Conservation (phyloP, 1,140 invertebrate species). For the Panagrolaimus sp. region DNA sequence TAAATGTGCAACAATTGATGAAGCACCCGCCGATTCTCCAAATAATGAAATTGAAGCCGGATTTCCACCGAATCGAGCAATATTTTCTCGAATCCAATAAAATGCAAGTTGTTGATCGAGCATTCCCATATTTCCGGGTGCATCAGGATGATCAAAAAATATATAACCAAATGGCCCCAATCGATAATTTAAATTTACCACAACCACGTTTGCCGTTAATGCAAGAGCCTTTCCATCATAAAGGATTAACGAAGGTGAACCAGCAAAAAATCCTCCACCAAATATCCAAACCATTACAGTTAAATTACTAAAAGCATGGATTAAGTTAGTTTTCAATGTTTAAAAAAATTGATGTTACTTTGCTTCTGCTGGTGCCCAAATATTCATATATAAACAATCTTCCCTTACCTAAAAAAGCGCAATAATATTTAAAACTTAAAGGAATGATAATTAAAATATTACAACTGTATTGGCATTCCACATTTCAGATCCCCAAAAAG, state of each 20-base stretch:
- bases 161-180: conserved; percentile 58
- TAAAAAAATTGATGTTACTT: not conserved
- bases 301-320: not conserved
- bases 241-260: conserved; percentile 53
- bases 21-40: conserved; percentile 90
- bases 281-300: conserved; percentile 48
- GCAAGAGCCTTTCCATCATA: conserved; percentile 58
- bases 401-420: conserved; percentile 41
- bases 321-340: not conserved
- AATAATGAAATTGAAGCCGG: conserved; percentile 81
- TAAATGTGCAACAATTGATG: conserved; percentile 82
- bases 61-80: conserved; percentile 81
- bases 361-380: conserved; percentile 42
- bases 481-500: conserved; percentile 60
- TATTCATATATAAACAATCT: conserved; percentile 59
- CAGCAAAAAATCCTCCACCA: conserved; percentile 57
- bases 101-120: conserved; percentile 78
- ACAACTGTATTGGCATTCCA: conserved; percentile 59
- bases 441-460: too few species aligned
- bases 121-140: conserved; percentile 85
- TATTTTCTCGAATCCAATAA: conserved; percentile 88
- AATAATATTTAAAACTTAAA: too few species aligned
- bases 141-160: conserved; percentile 65
- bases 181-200: conserved; percentile 59
- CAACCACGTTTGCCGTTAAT: conserved; percentile 52